A percentile compares a stretch with the other conserved stretches of the same genome.
phyloP scores from a whole-genome alignment of 2,797 vertebrate genomes.

The Percopsis omiscomaycus region DNA sequence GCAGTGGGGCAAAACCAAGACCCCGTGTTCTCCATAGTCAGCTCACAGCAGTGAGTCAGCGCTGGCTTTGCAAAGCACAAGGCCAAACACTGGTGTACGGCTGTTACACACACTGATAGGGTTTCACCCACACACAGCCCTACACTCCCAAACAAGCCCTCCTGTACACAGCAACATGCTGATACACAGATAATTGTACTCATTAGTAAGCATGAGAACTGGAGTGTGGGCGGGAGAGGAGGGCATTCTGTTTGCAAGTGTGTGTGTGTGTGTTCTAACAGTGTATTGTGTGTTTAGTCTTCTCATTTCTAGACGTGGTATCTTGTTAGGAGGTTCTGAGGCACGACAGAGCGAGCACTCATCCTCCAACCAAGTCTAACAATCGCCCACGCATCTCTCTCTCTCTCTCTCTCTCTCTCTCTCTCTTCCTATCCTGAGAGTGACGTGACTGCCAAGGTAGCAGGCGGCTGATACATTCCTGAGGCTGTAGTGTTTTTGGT shows the following conservation, averaged over 20 bases:
- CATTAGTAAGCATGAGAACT: slow-evolving; percentile 74
- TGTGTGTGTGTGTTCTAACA: slow-evolving; percentile 23
- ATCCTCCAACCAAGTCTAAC: slow-evolving; percentile 40
- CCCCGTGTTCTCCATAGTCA: slow-evolving; percentile 62
- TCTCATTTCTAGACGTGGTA: slow-evolving; percentile 59
- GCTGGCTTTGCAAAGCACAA: slow-evolving; percentile 63
- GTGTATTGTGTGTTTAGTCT: slow-evolving; percentile 50
- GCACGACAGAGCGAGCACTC: slow-evolving; percentile 68
- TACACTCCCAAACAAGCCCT: slow-evolving; percentile 63
- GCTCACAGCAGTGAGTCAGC: slow-evolving; percentile 68
- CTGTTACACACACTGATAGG: slow-evolving; percentile 54
- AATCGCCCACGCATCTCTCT: slow-evolving; percentile 64
- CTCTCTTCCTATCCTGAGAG: slow-evolving; percentile 60
- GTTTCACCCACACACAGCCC: slow-evolving; percentile 57
- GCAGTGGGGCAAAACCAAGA: slow-evolving; percentile 33
- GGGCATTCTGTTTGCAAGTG: slow-evolving; percentile 21
- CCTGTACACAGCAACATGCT: slow-evolving; percentile 61
- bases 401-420: slow-evolving; percentile 27
- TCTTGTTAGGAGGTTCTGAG: slow-evolving; percentile 63
- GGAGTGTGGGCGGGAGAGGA: slow-evolving; percentile 59
- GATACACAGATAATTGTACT: slow-evolving; percentile 71
- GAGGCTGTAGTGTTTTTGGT: slow-evolving; percentile 61
- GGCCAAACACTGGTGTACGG: slow-evolving; percentile 62
- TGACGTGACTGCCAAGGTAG: slow-evolving; percentile 76
- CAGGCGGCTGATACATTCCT: slow-evolving; percentile 77